Conservation (phyloP, 2,888 invertebrate species). For the Eupithecia subumbrata region DNA sequence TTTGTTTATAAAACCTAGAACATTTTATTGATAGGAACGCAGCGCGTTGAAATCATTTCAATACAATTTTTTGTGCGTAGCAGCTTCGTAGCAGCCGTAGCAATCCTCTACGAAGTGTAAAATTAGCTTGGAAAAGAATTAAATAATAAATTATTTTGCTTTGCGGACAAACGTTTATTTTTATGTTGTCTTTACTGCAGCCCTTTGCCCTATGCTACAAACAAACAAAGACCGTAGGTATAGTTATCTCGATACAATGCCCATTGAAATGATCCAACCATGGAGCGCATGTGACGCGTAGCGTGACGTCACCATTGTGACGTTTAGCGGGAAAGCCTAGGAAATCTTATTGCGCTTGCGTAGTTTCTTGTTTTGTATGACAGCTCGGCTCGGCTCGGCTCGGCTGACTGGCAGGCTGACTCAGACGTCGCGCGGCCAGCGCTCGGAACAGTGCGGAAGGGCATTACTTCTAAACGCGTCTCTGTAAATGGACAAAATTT, state of each 20-base stretch:
- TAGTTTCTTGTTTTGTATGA: slow-evolving; percentile 66
- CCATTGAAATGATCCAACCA: slow-evolving; percentile 28
- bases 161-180: not conserved
- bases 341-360: slow-evolving; percentile 74
- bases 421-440: slow-evolving; percentile 71
- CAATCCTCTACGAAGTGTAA: slow-evolving; percentile 14
- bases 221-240: not conserved
- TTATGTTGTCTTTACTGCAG: not conserved
- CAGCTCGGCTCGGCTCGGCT: slow-evolving; percentile 49
- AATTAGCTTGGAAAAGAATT: not conserved
- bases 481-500: slow-evolving; percentile 25
- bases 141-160: not conserved
- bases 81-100: slow-evolving; percentile 20
- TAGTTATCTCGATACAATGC: slow-evolving; percentile 12
- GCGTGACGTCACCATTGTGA: slow-evolving; percentile 57
- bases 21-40: not conserved
- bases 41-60: slow-evolving; percentile 58
- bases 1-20: not conserved
- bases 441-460: slow-evolving; percentile 71
- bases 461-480: slow-evolving; percentile 46
- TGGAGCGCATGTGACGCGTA: slow-evolving; percentile 48
- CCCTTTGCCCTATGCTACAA: not conserved
- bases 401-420: slow-evolving; percentile 34
- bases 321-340: slow-evolving; percentile 64
- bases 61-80: slow-evolving; percentile 5